phyloP scores from a whole-genome alignment of 2,797 vertebrate genomes.

The Ambastaia sidthimunki region DNA sequence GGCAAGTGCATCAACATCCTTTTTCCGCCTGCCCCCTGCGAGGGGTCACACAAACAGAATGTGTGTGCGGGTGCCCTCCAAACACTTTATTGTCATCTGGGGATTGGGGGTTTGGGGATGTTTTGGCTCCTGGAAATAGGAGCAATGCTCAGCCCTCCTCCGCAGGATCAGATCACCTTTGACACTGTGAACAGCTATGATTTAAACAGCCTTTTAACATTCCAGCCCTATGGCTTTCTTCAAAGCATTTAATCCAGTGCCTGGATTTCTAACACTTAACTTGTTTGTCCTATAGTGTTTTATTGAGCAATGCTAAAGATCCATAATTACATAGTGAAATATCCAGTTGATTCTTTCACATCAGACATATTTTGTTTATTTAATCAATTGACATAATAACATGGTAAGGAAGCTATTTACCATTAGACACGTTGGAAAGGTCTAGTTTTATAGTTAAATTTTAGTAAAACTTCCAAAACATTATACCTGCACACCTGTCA shows the following conservation, averaged over 20 bases:
- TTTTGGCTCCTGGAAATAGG: conserved; percentile 64
- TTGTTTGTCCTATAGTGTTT: conserved; percentile 6
- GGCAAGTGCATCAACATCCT: conserved; percentile 71
- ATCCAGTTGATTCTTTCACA: not conserved
- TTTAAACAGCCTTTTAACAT: conserved; percentile 54
- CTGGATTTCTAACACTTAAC: not conserved
- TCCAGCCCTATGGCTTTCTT: conserved; percentile 50
- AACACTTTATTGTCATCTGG: conserved; percentile 61
- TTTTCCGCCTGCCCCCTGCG: conserved; percentile 77
- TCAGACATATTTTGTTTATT: not conserved
- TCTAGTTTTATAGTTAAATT: not conserved
- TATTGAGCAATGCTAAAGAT: not conserved
- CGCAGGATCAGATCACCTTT: conserved; percentile 39
- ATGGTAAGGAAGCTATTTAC: not conserved
- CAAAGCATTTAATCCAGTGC: conserved; percentile 9
- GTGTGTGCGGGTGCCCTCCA: conserved; percentile 69
- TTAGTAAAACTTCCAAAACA: too few species aligned
- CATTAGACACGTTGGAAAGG: not conserved
- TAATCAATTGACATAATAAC: not conserved
- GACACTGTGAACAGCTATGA: conserved; percentile 35
- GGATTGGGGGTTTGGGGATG: conserved; percentile 50
- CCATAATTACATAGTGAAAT: not conserved
- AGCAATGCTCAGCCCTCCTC: conserved; percentile 40
- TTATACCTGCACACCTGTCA: not conserved
- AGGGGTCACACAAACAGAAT: conserved; percentile 79